Evolutionary conservation across 30 jellyfish, hydroid and myxozoan species (phyloP).

Genomic region (Aurelia aurita): DNA sequence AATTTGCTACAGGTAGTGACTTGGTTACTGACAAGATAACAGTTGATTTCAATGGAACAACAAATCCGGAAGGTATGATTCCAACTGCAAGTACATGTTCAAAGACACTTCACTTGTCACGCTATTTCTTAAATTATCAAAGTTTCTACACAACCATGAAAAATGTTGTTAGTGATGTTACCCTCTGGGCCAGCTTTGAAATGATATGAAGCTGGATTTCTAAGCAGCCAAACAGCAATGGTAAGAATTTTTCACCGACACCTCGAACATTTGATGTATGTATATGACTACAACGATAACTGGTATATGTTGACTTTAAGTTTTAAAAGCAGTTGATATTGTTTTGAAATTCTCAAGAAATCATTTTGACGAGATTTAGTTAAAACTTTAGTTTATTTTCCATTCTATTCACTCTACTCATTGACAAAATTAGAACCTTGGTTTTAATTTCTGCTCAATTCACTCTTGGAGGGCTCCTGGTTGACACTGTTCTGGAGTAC

Average conservation of each 20-base stretch:
- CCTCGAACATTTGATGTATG: not conserved
- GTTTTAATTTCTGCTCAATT: not conserved
- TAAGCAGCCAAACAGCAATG: not conserved
- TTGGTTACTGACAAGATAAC: constrained; percentile 6
- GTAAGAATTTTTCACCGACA: not conserved
- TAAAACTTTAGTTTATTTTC: not conserved
- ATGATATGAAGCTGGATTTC: not conserved
- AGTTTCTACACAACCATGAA: constrained; percentile 7
- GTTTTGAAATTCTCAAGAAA: too few relatives aligned
- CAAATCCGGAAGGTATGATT: constrained; percentile 4
- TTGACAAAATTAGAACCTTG: not conserved
- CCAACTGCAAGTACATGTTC: constrained; percentile 20
- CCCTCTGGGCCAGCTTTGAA: constrained; percentile 15
- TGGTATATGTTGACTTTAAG: too few relatives aligned
- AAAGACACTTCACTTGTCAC: constrained; percentile 2
- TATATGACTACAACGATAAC: too few relatives aligned
- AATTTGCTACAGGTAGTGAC: not conserved
- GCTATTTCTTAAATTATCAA: not conserved
- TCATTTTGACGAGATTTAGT: too few relatives aligned
- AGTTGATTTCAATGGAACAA: constrained; percentile 11
- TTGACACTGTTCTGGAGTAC: not conserved
- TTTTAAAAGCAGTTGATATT: too few relatives aligned
- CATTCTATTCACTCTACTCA: not conserved
- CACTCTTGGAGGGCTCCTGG: too few relatives aligned
- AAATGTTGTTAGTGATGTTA: not conserved